These are phyloP conservation scores for Ceyx margarethae DNA, from an alignment of 2,113 vertebrate genomes.

Conservation along the genomic window DNA sequence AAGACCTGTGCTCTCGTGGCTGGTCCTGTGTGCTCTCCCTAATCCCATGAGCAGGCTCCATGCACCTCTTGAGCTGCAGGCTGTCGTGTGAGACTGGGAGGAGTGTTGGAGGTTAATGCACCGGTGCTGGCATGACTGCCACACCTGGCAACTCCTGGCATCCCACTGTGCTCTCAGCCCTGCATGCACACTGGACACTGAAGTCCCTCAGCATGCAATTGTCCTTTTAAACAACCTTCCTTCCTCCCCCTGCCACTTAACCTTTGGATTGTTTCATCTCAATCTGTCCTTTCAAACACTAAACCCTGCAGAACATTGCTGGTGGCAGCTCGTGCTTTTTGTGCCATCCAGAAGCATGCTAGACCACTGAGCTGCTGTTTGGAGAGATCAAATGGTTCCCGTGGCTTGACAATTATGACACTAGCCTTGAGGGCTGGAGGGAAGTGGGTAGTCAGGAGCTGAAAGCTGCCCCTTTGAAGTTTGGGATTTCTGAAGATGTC, in stretches of 20 bases:
- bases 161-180: background rate
- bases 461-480: constrained; percentile 57
- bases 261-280: constrained; percentile 21
- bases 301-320: constrained; percentile 18
- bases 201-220: background rate
- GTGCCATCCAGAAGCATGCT: constrained; percentile 46
- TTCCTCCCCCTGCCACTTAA: background rate
- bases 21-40: fast-evolving
- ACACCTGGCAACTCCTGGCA: background rate
- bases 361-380: constrained; percentile 36
- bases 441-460: background rate
- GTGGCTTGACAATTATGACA: constrained; percentile 40
- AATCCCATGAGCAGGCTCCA: background rate
- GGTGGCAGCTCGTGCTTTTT: background rate
- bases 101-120: background rate
- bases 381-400: constrained; percentile 30
- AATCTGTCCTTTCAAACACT: constrained; percentile 20
- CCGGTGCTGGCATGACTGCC: fast-evolving
- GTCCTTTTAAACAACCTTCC: background rate
- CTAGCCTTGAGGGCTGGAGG: constrained; percentile 28
- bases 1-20: background rate
- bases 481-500: constrained; percentile 51
- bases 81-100: background rate
- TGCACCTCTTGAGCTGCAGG: background rate
- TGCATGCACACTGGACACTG: fast-evolving